Evolutionary conservation across 2,888 invertebrate species (phyloP).

Genomic region (Plutella xylostella): DNA sequence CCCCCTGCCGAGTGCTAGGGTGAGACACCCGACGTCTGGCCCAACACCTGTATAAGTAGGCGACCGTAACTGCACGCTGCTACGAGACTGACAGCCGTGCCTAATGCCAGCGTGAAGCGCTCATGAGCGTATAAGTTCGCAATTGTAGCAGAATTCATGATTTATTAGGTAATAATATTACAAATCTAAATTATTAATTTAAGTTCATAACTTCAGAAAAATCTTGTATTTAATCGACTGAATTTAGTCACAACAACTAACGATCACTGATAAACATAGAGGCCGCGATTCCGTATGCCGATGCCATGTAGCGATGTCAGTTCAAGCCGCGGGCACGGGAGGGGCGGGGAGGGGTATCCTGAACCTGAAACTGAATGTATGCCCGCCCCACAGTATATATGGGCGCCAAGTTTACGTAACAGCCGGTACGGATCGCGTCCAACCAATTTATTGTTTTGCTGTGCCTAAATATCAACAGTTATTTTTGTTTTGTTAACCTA

Average conservation of each 20-base stretch:
- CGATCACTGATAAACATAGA: too few species aligned
- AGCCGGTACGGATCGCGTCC: slow-evolving; percentile 29
- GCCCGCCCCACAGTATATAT: slow-evolving; percentile 27
- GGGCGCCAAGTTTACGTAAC: slow-evolving; percentile 31
- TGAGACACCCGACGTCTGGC: background rate
- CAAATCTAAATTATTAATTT: too few species aligned
- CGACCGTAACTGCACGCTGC: slow-evolving; percentile 10
- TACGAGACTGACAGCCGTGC: slow-evolving; percentile 22
- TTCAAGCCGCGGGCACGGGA: background rate
- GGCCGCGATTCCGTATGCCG: too few species aligned
- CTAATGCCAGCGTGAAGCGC: slow-evolving; percentile 19
- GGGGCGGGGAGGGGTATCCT: too few species aligned
- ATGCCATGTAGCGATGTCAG: too few species aligned
- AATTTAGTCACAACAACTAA: too few species aligned
- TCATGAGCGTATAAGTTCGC: too few species aligned
- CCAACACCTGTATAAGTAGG: slow-evolving; percentile 3
- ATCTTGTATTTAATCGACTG: too few species aligned
- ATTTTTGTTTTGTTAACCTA: slow-evolving; percentile 11
- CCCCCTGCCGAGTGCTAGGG: slow-evolving; percentile 18
- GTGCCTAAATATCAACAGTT: slow-evolving; percentile 22
- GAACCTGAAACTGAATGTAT: slow-evolving; percentile 28
- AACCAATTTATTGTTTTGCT: slow-evolving; percentile 37
- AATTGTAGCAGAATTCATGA: too few species aligned
- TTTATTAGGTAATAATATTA: too few species aligned
- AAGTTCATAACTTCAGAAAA: too few species aligned